Evolutionary conservation across 2,797 vertebrate species (phyloP).

Genomic region (Gallirallus australis): DNA sequence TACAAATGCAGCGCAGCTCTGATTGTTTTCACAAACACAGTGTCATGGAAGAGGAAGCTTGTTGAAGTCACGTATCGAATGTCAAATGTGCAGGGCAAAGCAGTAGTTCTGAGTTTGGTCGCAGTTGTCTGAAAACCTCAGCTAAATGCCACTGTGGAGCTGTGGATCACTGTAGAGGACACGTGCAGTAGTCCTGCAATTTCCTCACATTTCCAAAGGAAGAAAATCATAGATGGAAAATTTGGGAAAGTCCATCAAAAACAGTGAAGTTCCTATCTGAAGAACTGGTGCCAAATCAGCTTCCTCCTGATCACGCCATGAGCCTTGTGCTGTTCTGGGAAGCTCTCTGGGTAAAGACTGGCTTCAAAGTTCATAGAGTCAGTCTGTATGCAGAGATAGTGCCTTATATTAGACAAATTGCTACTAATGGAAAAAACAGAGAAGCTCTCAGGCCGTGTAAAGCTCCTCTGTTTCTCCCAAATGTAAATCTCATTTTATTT

Average conservation of each 20-base stretch:
- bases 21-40: not conserved
- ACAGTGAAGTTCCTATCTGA: not conserved
- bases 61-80: not conserved
- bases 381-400: not conserved
- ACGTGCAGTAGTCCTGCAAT: rapidly evolving
- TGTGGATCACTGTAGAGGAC: not conserved
- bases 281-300: not conserved
- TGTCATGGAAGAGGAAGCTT: not conserved
- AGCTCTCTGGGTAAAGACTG: not conserved
- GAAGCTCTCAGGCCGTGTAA: not conserved
- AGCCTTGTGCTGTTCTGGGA: not conserved
- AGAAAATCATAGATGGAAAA: not conserved
- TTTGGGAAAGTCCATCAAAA: not conserved
- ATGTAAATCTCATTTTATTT: not conserved
- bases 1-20: not conserved
- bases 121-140: not conserved
- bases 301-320: not conserved
- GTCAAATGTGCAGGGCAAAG: not conserved
- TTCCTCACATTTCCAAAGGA: not conserved
- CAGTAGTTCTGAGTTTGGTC: not conserved
- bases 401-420: not conserved
- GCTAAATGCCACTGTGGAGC: not conserved
- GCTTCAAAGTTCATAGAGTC: not conserved
- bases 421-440: not conserved
- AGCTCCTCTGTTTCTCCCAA: not conserved